These are phyloP conservation scores for Phoenoteleia sp. DNA, from an alignment of 2,888 invertebrate genomes.

Conservation along the genomic window DNA sequence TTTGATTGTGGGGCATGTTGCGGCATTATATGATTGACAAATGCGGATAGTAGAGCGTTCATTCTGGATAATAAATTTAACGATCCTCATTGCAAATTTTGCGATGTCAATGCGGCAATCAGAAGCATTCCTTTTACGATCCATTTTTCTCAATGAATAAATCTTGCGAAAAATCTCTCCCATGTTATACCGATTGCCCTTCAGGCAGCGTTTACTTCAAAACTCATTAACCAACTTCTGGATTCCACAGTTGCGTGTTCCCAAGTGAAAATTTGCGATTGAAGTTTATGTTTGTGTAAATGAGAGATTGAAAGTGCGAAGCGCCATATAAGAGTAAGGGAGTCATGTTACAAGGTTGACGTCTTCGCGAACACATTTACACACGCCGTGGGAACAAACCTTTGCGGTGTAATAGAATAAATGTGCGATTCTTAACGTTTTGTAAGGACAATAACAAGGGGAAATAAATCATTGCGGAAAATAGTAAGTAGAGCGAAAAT, in stretches of 20 bases:
- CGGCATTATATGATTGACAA: background rate
- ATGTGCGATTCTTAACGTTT: conserved; percentile 60
- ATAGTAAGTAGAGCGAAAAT: conserved; percentile 48
- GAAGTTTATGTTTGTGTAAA: conserved; percentile 60
- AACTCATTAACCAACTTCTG: conserved; percentile 62
- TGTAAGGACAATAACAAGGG: conserved; percentile 57
- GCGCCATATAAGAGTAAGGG: conserved; percentile 68
- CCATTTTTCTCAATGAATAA: conserved; percentile 46
- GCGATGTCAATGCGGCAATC: conserved; percentile 32
- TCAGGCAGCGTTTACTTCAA: conserved; percentile 31
- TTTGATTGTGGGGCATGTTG: background rate
- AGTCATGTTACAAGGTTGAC: conserved; percentile 74
- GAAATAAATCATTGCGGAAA: conserved; percentile 56
- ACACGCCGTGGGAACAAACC: conserved; percentile 69
- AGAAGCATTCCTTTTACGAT: conserved; percentile 36
- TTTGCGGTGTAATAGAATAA: conserved; percentile 62
- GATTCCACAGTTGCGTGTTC: conserved; percentile 56
- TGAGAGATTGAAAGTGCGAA: conserved; percentile 73
- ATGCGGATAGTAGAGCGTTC: background rate
- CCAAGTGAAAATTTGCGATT: conserved; percentile 54
- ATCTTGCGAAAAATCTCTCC: conserved; percentile 34
- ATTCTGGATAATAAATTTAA: conserved; percentile 23
- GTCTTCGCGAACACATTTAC: conserved; percentile 64
- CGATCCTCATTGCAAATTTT: conserved; percentile 30
- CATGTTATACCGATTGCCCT: conserved; percentile 36